Evolutionary conservation across 2,113 vertebrate genomes (phyloP), one percentile per base, ranked within the genome.

Genomic region (Cynocephalus volans): DNA sequence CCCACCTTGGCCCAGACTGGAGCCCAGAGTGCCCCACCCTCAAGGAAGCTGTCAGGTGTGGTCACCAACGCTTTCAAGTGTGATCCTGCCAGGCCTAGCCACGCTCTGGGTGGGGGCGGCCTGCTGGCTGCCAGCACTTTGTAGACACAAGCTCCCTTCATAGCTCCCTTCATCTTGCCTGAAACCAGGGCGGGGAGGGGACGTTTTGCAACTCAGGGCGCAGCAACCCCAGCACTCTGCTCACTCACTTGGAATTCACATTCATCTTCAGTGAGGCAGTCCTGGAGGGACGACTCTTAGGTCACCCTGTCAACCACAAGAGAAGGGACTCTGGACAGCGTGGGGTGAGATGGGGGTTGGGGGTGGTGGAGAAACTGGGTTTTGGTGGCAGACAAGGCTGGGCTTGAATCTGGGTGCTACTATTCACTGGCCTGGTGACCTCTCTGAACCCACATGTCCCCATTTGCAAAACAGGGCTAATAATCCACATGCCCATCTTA

Each of bases 21-120:
- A 90, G 94, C 58, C 52, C 36, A 52, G 64, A 28, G 64, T 12
- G 41, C 92, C 86, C 85, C 89, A 58, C 97, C 97, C 95, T 36
- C 8, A 6, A 23, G 3, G 14, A 31, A 83, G 72, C 93, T 85
- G 88, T 93, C 72, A 94, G 14, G 3, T 93, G 88, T 96, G 72
- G 80, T 92, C 79, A 80, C 7, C 19, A 70, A n/a, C 79, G 48
- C 95, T 96, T 97, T 97, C 83, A 97, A 85, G 83, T 83, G 64
- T 60, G 56, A 88, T 58, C 62, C 17, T 36, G 45, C 70, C 64
- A 41, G 48, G 45, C 72, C 89, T 82, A 95, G 92, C 95, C 93
- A 73, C 0, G 23, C 90, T 96, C 6, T 88, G 79, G 88, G 94
- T 96, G 76, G 77, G 82, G 69, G 36, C 84, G 48, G 72, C 73